These are phyloP conservation scores for Cydia splendana DNA, from an alignment of 1,140 invertebrate species.

Conservation along the genomic window DNA sequence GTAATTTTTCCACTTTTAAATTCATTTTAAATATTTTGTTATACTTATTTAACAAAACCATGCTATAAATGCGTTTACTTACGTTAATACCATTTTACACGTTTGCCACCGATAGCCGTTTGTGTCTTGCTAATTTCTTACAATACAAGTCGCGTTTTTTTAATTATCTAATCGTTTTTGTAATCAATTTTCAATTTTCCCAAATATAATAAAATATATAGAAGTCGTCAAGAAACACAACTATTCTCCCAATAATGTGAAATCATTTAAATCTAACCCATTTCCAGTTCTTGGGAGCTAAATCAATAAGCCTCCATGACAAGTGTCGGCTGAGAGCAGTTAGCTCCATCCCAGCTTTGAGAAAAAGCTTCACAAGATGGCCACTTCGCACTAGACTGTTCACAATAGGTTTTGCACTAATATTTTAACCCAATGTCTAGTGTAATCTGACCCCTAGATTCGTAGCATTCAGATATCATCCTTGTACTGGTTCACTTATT, in stretches of 20 bases:
- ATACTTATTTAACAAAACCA: too few relatives aligned
- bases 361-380: background rate
- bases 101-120: too few relatives aligned
- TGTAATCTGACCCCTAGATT: background rate
- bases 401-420: background rate
- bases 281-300: background rate
- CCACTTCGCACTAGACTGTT: background rate
- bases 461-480: background rate
- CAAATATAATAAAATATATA: background rate
- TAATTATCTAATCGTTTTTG: too few relatives aligned
- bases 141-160: too few relatives aligned
- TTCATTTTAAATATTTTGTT: too few relatives aligned
- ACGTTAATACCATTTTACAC: too few relatives aligned
- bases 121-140: too few relatives aligned
- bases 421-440: background rate
- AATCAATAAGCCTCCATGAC: conserved; percentile 18
- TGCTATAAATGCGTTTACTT: too few relatives aligned
- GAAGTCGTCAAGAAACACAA: background rate
- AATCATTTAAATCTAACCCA: background rate
- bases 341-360: background rate
- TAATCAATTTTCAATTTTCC: too few relatives aligned
- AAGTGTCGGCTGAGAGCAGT: background rate
- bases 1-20: too few relatives aligned
- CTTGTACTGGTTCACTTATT: background rate
- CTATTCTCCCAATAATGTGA: background rate